phyloP scores from a whole-genome alignment of 2,888 invertebrate genomes.

The Aspidiotus rigidus region DNA sequence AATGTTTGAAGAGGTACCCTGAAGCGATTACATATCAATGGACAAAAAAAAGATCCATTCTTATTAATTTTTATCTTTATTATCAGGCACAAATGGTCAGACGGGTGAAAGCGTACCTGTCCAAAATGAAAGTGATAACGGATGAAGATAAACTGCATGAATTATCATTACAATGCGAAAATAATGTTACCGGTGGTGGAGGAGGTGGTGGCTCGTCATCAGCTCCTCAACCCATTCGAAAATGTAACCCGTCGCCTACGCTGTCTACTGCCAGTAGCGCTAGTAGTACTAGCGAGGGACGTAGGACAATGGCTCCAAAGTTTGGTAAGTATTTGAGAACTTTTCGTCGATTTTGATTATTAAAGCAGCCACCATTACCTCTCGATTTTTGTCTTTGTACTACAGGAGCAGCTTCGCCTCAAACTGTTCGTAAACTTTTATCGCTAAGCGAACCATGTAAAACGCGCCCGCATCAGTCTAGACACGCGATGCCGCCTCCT shows the following conservation, averaged over 20 bases:
- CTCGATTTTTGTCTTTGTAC: background rate
- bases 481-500: slow-evolving; percentile 46
- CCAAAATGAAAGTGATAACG: slow-evolving; percentile 80
- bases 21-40: background rate
- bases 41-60: no score
- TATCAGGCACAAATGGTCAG: slow-evolving; percentile 84
- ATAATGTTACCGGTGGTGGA: slow-evolving; percentile 40
- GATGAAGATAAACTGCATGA: slow-evolving; percentile 85
- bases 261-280: slow-evolving; percentile 85
- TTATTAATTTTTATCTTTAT: no score
- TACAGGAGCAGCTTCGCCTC: slow-evolving; percentile 83
- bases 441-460: slow-evolving; percentile 81
- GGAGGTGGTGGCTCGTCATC: slow-evolving; percentile 9
- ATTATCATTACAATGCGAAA: slow-evolving; percentile 83
- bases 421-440: slow-evolving; percentile 90
- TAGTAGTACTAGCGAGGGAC: slow-evolving; percentile 72
- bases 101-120: slow-evolving; percentile 89
- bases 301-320: slow-evolving; percentile 46
- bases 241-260: slow-evolving; percentile 85
- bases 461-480: slow-evolving; percentile 78
- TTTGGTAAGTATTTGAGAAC: slow-evolving; percentile 42
- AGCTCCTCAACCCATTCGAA: slow-evolving; percentile 49
- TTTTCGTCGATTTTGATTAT: background rate
- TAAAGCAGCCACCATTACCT: background rate
- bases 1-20: slow-evolving; percentile 81